Base-by-base conservation (phyloP, 2,888 invertebrate species). In the Morpho helenor region DNA sequence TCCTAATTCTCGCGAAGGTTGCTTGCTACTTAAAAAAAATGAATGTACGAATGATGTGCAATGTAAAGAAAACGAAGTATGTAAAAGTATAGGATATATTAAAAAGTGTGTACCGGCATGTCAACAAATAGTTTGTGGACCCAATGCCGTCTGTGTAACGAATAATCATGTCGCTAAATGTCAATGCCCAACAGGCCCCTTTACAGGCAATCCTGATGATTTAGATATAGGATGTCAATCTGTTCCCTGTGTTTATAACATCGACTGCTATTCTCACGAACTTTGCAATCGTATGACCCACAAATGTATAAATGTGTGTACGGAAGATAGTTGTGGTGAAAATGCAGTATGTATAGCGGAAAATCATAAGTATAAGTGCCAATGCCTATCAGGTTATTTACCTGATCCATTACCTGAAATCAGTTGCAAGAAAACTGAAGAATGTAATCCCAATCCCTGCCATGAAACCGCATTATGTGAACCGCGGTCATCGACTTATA, bases 131-230 rank as follows among this genome's bases (percentile, higher is more conserved):
- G 91, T 92, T 50, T 98, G 98, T 77, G 98, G 97, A 1, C 96
- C 96, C 0, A 94, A 95, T 66, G 97, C 98, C 7, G 91, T 97
- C 16, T 98, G 98, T 75, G 93, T 97, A 7, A 96, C 96, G 2
- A 96, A 97, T 72, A 97, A 97, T 74, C 97, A 98, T 77, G 95
- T 95, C 9, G 95, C 96, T 0, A 95, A 96, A 79, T 98, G 98
- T 74, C 96, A 96, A 71, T 98, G 98, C 75, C 97, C 97, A 16
- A 94, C 95, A 7, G 97, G 97, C 16, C 93, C 95, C 1, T 97
- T 94, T 76, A 94, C 96, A 8, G 97, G 97, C 3, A 95, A 97
- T 87, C 96, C 97, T 0, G 94, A 95, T 74, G 96, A 97, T 76
- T 82, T 93, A 2, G 88, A 91, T 60, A 91, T 92, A 60, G 96